Evolutionary conservation across 2,888 invertebrate species (phyloP).

Genomic region (Empis stercorea): DNA sequence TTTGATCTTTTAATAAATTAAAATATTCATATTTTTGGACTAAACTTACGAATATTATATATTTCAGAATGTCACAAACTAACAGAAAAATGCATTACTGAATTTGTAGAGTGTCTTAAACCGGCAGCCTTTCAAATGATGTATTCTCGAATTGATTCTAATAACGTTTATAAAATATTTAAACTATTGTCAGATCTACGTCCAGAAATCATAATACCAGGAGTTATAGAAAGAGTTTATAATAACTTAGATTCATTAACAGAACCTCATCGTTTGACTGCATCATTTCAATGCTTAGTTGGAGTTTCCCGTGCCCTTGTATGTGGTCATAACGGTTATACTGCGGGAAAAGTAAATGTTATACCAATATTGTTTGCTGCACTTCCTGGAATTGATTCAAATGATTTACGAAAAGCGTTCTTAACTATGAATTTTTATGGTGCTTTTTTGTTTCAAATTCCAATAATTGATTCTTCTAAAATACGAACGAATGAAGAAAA

Average conservation of each 20-base stretch:
- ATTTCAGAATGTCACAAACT: slow-evolving; percentile 53
- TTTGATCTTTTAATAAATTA: neutral
- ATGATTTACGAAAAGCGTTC: slow-evolving; percentile 65
- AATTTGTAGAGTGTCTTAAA: slow-evolving; percentile 64
- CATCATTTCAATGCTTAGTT: slow-evolving; percentile 56
- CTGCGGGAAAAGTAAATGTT: slow-evolving; percentile 68
- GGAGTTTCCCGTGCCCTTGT: slow-evolving; percentile 56
- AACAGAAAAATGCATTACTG: slow-evolving; percentile 65
- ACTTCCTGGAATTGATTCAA: slow-evolving; percentile 81
- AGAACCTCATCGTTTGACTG: slow-evolving; percentile 73
- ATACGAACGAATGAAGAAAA: slow-evolving; percentile 53
- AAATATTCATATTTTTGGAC: too few relatives aligned
- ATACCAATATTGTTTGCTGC: slow-evolving; percentile 67
- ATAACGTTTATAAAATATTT: slow-evolving; percentile 52
- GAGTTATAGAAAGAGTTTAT: slow-evolving; percentile 66
- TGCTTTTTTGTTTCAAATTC: slow-evolving; percentile 63
- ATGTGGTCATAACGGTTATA: slow-evolving; percentile 39
- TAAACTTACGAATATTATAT: neutral
- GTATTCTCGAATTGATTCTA: slow-evolving; percentile 55
- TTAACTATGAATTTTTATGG: slow-evolving; percentile 68
- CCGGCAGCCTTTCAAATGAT: slow-evolving; percentile 65
- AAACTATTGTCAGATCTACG: slow-evolving; percentile 65
- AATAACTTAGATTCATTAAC: slow-evolving; percentile 71
- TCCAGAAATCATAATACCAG: slow-evolving; percentile 72
- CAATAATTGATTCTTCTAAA: slow-evolving; percentile 72